A percentile compares a stretch with the other conserved stretches of the same genome.
phyloP scores from a whole-genome alignment of 2,797 vertebrate genomes.

The Pseudochromis fuscus region DNA sequence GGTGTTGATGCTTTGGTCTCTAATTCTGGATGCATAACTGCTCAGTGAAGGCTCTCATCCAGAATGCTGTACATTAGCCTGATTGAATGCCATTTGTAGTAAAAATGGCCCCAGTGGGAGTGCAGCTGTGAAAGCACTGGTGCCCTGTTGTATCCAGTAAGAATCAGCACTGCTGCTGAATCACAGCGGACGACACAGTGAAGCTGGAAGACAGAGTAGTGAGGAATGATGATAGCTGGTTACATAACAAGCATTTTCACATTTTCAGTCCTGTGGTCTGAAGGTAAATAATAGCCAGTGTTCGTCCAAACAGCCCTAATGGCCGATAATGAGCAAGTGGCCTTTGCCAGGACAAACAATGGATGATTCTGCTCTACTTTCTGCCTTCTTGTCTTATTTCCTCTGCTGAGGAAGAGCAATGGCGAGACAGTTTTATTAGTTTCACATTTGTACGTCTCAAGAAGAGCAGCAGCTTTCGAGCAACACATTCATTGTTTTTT shows the following conservation, averaged over 20 bases:
- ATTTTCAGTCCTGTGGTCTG: conserved; percentile 26
- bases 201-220: not conserved
- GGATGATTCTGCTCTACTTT: conserved; percentile 48
- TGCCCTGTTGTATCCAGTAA: not conserved
- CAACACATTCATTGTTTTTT: not conserved
- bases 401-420: not conserved
- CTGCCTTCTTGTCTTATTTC: conserved; percentile 21
- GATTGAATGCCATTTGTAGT: conserved; percentile 39
- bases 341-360: conserved; percentile 49
- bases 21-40: conserved; percentile 3
- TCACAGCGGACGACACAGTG: not conserved
- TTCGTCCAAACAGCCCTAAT: conserved; percentile 51
- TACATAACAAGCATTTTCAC: conserved; percentile 46
- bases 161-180: not conserved
- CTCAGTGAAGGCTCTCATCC: conserved; percentile 36
- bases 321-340: conserved; percentile 45
- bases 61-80: conserved; percentile 38
- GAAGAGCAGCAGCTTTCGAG: not conserved
- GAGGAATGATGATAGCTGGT: conserved; percentile 16
- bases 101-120: not conserved
- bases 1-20: not conserved
- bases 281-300: conserved; percentile 44
- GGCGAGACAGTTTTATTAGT: conserved; percentile 2
- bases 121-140: not conserved
- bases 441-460: not conserved